Percentiles rank a stretch among this genome's conserved stretches.
These are phyloP conservation scores for Carettochelys insculpta DNA, from an alignment of 2,113 vertebrate species.

Conservation along the genomic window DNA sequence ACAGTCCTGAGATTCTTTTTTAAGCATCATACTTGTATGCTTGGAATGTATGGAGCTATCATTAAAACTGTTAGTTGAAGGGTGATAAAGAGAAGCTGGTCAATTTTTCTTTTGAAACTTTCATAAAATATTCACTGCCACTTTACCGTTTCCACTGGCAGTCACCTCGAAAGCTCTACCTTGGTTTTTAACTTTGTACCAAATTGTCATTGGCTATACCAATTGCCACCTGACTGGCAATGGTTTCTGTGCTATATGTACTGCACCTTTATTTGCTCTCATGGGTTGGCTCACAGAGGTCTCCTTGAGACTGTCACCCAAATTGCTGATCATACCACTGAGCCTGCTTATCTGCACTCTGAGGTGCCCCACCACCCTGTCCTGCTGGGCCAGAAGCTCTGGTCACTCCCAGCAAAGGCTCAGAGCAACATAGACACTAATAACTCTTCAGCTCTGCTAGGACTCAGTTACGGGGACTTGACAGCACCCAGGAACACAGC, in stretches of 20 bases:
- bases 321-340: too few species aligned
- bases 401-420: too few species aligned
- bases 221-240: not conserved
- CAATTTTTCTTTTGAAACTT: not conserved
- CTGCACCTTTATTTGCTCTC: not conserved
- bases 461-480: too few species aligned
- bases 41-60: not conserved
- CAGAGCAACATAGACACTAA: too few species aligned
- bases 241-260: not conserved
- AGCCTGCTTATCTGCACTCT: too few species aligned
- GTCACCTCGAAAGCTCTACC: not conserved
- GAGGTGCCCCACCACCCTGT: too few species aligned
- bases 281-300: too few species aligned
- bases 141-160: not conserved
- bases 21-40: not conserved
- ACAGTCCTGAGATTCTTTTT: not conserved
- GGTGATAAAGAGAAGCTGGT: not conserved
- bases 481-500: too few species aligned
- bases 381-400: too few species aligned
- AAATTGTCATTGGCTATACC: not conserved
- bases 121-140: not conserved
- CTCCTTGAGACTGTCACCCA: too few species aligned
- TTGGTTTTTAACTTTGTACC: not conserved
- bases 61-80: not conserved
- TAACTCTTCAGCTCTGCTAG: too few species aligned